Conservation (phyloP, 2,797 vertebrate species). For the Sparidentex hasta region DNA sequence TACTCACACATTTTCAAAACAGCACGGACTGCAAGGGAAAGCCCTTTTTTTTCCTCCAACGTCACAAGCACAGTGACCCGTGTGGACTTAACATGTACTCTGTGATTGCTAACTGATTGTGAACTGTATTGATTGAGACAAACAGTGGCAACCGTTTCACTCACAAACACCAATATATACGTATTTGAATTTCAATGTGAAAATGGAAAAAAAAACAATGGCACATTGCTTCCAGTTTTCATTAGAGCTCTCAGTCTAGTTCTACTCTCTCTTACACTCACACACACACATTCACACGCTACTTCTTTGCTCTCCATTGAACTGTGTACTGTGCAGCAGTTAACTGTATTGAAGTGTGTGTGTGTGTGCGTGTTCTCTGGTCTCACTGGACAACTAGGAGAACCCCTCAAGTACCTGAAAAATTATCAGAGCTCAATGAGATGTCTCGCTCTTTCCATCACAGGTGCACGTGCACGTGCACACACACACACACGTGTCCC, state of each 20-base stretch:
- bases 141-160: neutral
- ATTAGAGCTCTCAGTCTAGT: conserved; percentile 31
- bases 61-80: conserved; percentile 37
- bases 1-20: conserved; percentile 44
- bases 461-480: neutral
- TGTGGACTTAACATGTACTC: conserved; percentile 29
- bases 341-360: conserved; percentile 55
- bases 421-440: conserved; percentile 62
- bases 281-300: conserved; percentile 10
- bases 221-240: conserved; percentile 32
- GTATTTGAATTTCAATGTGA: conserved; percentile 26
- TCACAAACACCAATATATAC: neutral
- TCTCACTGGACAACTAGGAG: conserved; percentile 66
- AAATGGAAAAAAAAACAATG: conserved; percentile 19
- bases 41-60: conserved; percentile 12
- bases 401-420: conserved; percentile 68
- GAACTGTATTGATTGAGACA: conserved; percentile 5
- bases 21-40: conserved; percentile 31
- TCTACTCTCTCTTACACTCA: conserved; percentile 22
- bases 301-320: conserved; percentile 60
- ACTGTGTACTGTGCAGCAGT: conserved; percentile 61
- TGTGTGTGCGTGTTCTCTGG: conserved; percentile 43
- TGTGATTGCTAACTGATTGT: conserved; percentile 18
- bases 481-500: conserved; percentile 9
- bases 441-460: conserved; percentile 26